Evolutionary conservation across 2,888 invertebrate species (phyloP), one percentile per base, ranked within the genome.

Genomic region (Heliothis peltigera): DNA sequence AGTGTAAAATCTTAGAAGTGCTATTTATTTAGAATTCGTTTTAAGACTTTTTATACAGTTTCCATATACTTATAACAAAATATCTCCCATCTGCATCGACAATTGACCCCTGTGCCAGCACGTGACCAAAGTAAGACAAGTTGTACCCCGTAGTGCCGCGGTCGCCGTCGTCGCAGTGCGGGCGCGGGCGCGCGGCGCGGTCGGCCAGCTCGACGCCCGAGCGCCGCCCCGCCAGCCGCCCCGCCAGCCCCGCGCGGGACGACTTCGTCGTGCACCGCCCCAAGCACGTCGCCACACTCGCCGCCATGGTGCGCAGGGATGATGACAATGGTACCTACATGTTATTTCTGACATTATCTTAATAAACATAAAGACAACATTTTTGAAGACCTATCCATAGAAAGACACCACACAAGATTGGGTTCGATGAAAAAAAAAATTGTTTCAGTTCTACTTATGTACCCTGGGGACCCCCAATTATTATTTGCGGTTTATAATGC

Each of bases 191-290:
- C 5, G 92, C 93, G 58, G 82, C 77, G 28, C 87, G 93, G 19
- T 94, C 94, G n/a, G 87, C 92, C 5, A 91, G 93, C 91, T 64
- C 94, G 71, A 87, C 68, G 54, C 73, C 71, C 74, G 84, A 63
- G 71, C 83, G 94, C 0, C 84, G 94, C 54, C 55, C 64, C 8
- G 57, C 60, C 52, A 73, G 94, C 0, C 84, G 94, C 54, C 55
- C 64, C 8, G 57, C 60, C 52, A 73, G 80, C 67, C 92, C 94
- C 0, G 93, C 92, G 70, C 95, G 96, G 7, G 97, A 97, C 58
- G 96, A 96, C 77, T 98, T 98, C 91, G 97, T 98, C 48, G 98
- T 98, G 69, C 98, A 98, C 91, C 96, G 97, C 77, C 97, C 97
- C 52, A 96, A 96, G 83, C 97, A 96, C 74, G 96, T 98, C 84